phyloP scores from a whole-genome alignment of 2,113 vertebrate species.

The Cariama cristata region DNA sequence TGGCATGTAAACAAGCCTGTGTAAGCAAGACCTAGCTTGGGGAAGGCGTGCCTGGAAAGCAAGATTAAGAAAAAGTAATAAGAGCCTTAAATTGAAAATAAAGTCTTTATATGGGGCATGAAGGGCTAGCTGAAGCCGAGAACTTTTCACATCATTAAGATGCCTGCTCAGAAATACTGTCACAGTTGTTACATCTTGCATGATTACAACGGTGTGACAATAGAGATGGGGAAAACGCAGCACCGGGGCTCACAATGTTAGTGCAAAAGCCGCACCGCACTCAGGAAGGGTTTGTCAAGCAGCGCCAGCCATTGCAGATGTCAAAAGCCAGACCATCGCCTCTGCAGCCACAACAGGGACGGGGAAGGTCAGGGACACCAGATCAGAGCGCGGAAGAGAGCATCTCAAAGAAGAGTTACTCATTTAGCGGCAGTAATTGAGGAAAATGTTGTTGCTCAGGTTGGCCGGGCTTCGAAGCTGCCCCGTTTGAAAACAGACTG shows the following conservation, averaged over 20 bases:
- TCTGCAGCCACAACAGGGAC: rapidly evolving
- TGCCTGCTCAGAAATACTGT: neutral
- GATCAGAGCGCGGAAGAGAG: neutral
- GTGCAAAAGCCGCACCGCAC: rapidly evolving
- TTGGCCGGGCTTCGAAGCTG: neutral
- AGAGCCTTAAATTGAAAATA: neutral
- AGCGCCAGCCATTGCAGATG: neutral
- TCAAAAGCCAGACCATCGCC: neutral
- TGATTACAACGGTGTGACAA: rapidly evolving
- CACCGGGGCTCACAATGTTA: rapidly evolving
- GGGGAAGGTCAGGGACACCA: neutral
- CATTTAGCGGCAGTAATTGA: neutral
- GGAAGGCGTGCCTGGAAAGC: neutral
- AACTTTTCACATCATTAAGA: neutral
- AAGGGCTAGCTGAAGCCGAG: neutral
- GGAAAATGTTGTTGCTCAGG: slow-evolving; percentile 38
- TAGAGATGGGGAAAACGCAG: neutral
- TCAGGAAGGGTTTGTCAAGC: neutral
- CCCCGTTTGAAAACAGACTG: neutral
- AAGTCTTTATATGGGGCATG: neutral
- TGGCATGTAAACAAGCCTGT: neutral
- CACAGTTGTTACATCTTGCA: rapidly evolving
- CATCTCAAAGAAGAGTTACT: neutral
- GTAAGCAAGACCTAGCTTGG: neutral
- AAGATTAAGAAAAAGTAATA: no score